Percentiles rank a stretch among this genome's conserved stretches.
These are phyloP conservation scores for Sparus aurata DNA, from an alignment of 2,797 vertebrate genomes.

Conservation along the genomic window DNA sequence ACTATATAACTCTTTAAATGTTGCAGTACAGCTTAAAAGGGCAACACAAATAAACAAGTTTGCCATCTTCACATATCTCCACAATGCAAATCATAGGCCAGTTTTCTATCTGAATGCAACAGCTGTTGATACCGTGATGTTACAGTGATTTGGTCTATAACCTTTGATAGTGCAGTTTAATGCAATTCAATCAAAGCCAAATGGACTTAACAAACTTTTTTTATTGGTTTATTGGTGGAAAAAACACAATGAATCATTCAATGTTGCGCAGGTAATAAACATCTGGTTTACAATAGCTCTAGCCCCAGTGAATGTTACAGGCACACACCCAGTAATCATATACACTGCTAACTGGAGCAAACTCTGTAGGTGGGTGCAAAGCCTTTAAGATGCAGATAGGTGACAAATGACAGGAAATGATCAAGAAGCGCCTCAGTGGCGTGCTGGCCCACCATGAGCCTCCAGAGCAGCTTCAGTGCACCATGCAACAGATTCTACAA, in stretches of 20 bases:
- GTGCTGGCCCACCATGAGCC: not conserved
- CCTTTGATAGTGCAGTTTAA: not conserved
- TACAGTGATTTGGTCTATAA: no score
- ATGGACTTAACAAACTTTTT: not conserved
- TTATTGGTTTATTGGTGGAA: not conserved
- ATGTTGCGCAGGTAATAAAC: not conserved
- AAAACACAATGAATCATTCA: not conserved
- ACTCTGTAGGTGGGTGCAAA: not conserved
- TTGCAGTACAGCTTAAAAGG: no score
- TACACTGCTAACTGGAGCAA: no score
- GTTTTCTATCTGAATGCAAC: no score
- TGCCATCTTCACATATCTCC: no score
- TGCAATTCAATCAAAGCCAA: not conserved
- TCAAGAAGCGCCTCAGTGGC: not conserved
- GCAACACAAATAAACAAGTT: no score
- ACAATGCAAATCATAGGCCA: no score
- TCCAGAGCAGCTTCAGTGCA: not conserved
- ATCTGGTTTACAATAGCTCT: not conserved
- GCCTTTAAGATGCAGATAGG: not conserved
- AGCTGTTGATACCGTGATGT: no score
- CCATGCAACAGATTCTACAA: not conserved
- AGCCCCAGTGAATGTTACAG: not conserved
- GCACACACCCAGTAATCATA: not conserved
- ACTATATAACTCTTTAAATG: no score
- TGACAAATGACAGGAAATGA: not conserved